Base-by-base conservation (phyloP, 1,140 invertebrate genomes). In the Micrasema longulum region DNA sequence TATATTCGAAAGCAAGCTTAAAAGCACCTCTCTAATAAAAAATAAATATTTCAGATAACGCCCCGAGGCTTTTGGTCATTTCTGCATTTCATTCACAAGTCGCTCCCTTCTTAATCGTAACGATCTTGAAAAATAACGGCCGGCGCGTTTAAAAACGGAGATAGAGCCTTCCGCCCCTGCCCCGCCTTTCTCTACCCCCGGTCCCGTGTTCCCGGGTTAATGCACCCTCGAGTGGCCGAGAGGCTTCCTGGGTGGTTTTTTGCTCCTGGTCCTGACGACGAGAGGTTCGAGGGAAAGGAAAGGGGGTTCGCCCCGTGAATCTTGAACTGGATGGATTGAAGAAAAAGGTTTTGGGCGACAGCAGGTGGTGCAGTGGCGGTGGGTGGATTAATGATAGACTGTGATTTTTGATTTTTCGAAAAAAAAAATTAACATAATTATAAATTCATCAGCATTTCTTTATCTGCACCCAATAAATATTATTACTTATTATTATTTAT, bases 251-350 rank as follows among this genome's bases (percentile, higher is more conserved):
- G 55, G 55, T 60, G 55, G 31, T 60, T 60, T 60, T 60, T 60
- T 60, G 55, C 55, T 60, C 55, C 55, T 10, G 55, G 52, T n/a
- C 23, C 18, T 6, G 2, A 22, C 5, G 23, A n/a, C 50, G 23
- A 22, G 20, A 10, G 55, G 55, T n/a, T 1, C 2, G 52, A 23
- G 12, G n/a, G 1, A n/a, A 22, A 5, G 20, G 22, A 22, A 12
- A 53, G 50, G 18, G 22, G 22, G 18, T 53, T 57, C 20, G 53
- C 63, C 14, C 20, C 36, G 60, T 65, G 43, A 66, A 66, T 55
- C 60, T 72, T 72, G 47, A 66, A 72, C 45, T 31, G 53, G 53
- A 72, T 20, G 62, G 63, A 57, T 57, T 57, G 22, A 20, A 60
- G 41, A 65, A 65, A 65, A 70, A 63, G 31, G 14, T 48, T 55